Evolutionary conservation across 2,888 invertebrate genomes (phyloP).

Genomic region (Carpatolechia fugitivella): DNA sequence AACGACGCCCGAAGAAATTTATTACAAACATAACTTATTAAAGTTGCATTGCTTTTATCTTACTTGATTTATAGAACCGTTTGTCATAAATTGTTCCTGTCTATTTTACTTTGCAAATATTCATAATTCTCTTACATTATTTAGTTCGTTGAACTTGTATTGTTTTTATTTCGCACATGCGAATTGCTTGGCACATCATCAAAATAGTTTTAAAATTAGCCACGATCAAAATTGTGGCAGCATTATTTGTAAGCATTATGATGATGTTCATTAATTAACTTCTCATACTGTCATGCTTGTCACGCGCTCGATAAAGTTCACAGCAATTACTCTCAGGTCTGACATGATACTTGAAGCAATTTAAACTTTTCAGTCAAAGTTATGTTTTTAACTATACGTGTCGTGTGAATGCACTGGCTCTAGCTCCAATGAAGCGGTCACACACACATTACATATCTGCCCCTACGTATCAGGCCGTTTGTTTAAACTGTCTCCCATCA

Average conservation of each 20-base stretch:
- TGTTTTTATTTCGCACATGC: slow-evolving; percentile 33
- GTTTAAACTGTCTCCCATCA: slow-evolving; percentile 49
- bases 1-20: slow-evolving; percentile 27
- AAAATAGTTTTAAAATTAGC: slow-evolving; percentile 39
- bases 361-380: slow-evolving; percentile 23
- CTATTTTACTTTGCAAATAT: slow-evolving; percentile 6
- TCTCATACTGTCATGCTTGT: slow-evolving; percentile 5
- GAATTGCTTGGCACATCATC: slow-evolving; percentile 47
- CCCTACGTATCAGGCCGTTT: slow-evolving; percentile 42
- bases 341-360: slow-evolving; percentile 17
- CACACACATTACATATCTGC: slow-evolving; percentile 48
- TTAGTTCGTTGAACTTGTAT: slow-evolving; percentile 45
- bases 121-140: slow-evolving; percentile 29
- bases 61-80: slow-evolving; percentile 28
- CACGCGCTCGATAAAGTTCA: not conserved
- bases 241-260: slow-evolving; percentile 14
- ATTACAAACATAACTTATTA: slow-evolving; percentile 40
- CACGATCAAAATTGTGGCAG: slow-evolving; percentile 33
- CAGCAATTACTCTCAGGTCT: slow-evolving; percentile 3
- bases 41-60: slow-evolving; percentile 30
- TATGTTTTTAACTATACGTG: slow-evolving; percentile 24
- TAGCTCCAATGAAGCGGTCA: slow-evolving; percentile 27
- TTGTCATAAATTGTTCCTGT: slow-evolving; percentile 14
- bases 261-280: not conserved
- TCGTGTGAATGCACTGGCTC: slow-evolving; percentile 25